Conservation (phyloP, 2,888 invertebrate species). For the Pheosia tremula region DNA sequence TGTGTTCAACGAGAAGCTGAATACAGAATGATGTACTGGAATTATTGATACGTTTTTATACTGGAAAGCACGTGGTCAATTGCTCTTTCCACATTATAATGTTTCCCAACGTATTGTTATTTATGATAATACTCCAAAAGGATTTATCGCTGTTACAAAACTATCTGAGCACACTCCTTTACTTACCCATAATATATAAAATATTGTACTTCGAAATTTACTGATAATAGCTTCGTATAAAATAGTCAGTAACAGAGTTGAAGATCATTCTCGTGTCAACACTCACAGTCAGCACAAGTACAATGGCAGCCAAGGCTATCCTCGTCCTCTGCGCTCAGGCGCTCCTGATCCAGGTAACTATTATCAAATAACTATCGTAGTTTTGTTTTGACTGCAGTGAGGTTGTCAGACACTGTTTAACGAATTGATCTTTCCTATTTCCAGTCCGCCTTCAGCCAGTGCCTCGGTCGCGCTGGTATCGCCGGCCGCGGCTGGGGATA, state of each 20-base stretch:
- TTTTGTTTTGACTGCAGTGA: no score
- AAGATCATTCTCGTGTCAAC: slow-evolving; percentile 1
- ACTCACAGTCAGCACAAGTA: not conserved
- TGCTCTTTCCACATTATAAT: not conserved
- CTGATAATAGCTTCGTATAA: not conserved
- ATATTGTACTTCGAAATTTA: not conserved
- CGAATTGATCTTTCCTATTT: not conserved
- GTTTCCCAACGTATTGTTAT: not conserved
- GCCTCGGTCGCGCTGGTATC: slow-evolving; percentile 5
- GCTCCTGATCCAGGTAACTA: not conserved
- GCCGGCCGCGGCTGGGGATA: not conserved
- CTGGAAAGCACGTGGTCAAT: not conserved
- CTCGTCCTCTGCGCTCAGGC: slow-evolving; percentile 2
- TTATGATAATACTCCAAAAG: not conserved
- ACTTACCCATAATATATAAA: not conserved
- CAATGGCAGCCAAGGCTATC: not conserved
- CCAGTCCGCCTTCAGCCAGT: slow-evolving; percentile 12
- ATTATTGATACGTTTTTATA: not conserved
- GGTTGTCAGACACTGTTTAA: no score
- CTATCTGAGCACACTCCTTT: not conserved
- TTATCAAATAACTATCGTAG: not conserved
- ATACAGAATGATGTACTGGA: slow-evolving; percentile 7
- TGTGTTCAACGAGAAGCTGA: slow-evolving; percentile 7
- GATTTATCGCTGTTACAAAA: not conserved
- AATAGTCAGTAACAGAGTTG: not conserved